Conservation (phyloP, 1,140 invertebrate genomes). For the Vanessa tameamea region DNA sequence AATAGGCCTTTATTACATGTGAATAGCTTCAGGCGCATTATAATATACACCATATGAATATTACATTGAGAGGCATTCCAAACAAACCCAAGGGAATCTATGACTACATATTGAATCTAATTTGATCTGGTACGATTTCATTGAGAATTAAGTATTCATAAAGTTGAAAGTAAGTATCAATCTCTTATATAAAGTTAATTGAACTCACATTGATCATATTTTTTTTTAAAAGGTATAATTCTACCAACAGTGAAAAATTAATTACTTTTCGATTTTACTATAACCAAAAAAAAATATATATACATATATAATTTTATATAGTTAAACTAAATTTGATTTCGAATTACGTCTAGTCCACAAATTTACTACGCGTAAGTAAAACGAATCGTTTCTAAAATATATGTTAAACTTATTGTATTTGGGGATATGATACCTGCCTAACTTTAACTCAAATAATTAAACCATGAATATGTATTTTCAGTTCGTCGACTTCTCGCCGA, state of each 20-base stretch:
- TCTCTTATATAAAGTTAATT: too few species aligned
- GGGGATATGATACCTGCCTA: background rate
- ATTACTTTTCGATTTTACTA: too few species aligned
- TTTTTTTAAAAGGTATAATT: too few species aligned
- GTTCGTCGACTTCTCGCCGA: background rate
- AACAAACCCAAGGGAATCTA: constrained; percentile 1
- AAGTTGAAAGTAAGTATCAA: too few species aligned
- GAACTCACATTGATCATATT: too few species aligned
- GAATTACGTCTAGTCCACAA: too few species aligned
- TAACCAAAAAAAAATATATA: too few species aligned
- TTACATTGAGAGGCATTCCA: background rate
- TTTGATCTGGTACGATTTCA: background rate
- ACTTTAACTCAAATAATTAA: background rate
- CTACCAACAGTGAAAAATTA: too few species aligned
- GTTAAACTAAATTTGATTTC: too few species aligned
- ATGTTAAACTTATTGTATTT: too few species aligned
- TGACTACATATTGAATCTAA: background rate
- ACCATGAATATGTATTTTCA: background rate
- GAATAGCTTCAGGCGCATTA: background rate
- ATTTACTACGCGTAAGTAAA: background rate
- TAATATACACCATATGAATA: background rate
- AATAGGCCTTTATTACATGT: background rate
- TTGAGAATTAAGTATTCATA: background rate
- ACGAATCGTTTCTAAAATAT: background rate
- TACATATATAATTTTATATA: too few species aligned